These are phyloP conservation scores for Griposia aprilina DNA, from an alignment of 2,888 invertebrate genomes.

Conservation along the genomic window DNA sequence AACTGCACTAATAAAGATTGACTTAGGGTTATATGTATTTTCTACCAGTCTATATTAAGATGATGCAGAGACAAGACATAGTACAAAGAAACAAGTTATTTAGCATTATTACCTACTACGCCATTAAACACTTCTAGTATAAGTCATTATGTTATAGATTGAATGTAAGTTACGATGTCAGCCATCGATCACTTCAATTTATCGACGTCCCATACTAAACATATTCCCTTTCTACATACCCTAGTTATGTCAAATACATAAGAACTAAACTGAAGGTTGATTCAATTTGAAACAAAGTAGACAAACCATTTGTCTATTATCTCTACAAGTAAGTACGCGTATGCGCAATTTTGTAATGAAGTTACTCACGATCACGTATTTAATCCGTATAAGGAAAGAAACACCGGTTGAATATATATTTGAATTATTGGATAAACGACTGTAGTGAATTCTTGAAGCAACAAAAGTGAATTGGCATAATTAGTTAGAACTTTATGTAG, in stretches of 20 bases:
- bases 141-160: too few species aligned
- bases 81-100: too few species aligned
- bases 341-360: conserved; percentile 17
- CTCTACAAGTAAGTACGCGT: not conserved
- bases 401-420: conserved; percentile 17
- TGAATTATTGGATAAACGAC: conserved; percentile 5
- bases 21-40: too few species aligned
- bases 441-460: too few species aligned
- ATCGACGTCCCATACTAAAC: not conserved
- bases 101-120: too few species aligned
- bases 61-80: too few species aligned
- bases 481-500: too few species aligned
- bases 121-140: too few species aligned
- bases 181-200: not conserved
- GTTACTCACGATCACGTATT: conserved; percentile 25
- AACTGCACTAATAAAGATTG: too few species aligned
- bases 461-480: too few species aligned
- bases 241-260: conserved; percentile 33
- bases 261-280: conserved; percentile 26
- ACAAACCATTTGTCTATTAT: conserved; percentile 29
- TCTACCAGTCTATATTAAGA: too few species aligned
- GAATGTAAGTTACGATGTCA: not conserved
- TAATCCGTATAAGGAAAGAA: conserved; percentile 34
- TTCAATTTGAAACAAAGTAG: conserved; percentile 15
- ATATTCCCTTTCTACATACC: not conserved